These are phyloP conservation scores for Scleropages formosus DNA, from an alignment of 2,797 vertebrate genomes.

Conservation along the genomic window DNA sequence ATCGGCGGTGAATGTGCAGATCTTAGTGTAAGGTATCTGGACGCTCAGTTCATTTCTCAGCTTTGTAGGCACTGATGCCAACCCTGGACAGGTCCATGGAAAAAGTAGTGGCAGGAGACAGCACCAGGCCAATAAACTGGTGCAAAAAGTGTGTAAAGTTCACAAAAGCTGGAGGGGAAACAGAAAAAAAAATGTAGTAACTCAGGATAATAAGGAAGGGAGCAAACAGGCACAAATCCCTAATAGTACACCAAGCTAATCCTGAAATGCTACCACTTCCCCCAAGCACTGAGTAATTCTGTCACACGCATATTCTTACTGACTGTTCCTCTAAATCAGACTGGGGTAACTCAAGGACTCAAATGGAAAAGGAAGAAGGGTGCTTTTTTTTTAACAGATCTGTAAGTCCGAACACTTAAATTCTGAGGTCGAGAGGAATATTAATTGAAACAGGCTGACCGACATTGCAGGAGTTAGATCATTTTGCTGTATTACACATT, in stretches of 20 bases:
- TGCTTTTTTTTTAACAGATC: neutral
- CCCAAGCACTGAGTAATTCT: neutral
- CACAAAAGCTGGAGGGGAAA: neutral
- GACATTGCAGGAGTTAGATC: neutral
- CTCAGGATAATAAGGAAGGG: neutral
- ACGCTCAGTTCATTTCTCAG: too few relatives aligned
- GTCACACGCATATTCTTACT: slow-evolving; percentile 15
- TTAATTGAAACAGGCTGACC: neutral
- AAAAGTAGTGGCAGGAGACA: too few relatives aligned
- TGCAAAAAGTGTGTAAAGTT: too few relatives aligned
- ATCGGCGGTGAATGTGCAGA: too few relatives aligned
- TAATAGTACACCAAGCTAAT: neutral
- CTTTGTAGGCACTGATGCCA: too few relatives aligned
- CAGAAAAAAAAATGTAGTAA: neutral
- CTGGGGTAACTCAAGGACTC: neutral
- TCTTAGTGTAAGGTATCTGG: too few relatives aligned
- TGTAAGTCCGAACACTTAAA: neutral
- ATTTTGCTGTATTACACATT: neutral
- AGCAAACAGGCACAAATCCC: slow-evolving; percentile 4
- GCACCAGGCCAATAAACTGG: slow-evolving; percentile 8
- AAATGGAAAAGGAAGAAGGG: neutral
- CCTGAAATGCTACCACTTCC: neutral
- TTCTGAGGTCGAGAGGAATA: neutral
- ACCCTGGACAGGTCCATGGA: neutral
- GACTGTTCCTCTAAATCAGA: neutral